Conservation (phyloP, 2,113 vertebrate species). For the Craseonycteris thonglongyai region DNA sequence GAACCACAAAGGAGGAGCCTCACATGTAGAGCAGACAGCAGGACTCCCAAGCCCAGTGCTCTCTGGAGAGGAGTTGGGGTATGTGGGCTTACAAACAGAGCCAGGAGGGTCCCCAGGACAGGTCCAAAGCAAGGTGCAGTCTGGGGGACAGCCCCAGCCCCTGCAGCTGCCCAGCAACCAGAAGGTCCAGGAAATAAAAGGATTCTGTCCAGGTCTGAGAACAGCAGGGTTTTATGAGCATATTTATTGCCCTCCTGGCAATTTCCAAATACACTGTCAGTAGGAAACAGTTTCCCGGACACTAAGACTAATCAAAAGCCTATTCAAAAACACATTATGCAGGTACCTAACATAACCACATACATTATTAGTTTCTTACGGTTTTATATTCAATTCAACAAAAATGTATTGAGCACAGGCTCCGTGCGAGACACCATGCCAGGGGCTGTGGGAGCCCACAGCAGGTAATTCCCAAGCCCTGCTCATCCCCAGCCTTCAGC, state of each 20-base stretch:
- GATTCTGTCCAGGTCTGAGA: constrained; percentile 1
- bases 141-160: neutral
- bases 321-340: constrained; percentile 43
- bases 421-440: neutral
- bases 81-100: neutral
- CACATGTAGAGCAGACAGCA: neutral
- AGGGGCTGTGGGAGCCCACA: neutral
- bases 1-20: neutral
- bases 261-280: constrained; percentile 56
- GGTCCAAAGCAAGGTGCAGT: neutral
- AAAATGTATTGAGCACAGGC: constrained; percentile 9
- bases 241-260: constrained; percentile 44
- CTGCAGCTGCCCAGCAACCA: neutral
- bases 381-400: constrained; percentile 53
- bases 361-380: constrained; percentile 49
- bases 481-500: neutral
- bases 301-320: constrained; percentile 63
- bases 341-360: constrained; percentile 48
- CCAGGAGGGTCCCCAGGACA: neutral
- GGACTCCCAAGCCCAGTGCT: neutral
- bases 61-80: neutral
- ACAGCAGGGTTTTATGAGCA: constrained; percentile 34
- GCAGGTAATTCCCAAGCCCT: neutral
- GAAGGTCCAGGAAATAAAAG: constrained; percentile 6
- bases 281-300: constrained; percentile 46